Conservation (phyloP, 2,113 vertebrate genomes). For the Calyptommatus sinebrachiatus region DNA sequence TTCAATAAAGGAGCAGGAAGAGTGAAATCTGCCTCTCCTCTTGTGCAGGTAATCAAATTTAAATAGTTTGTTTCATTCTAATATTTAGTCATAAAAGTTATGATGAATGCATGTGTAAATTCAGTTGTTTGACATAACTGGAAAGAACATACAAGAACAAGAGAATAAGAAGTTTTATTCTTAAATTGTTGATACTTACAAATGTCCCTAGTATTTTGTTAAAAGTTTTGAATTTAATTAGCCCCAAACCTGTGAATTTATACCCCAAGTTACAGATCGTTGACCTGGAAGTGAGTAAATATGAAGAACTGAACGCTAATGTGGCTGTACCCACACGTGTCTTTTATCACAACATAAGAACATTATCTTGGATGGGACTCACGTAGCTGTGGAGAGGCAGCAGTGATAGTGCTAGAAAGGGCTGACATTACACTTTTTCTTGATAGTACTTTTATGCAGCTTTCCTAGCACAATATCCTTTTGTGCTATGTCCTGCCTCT, state of each 20-base stretch:
- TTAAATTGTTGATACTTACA: neutral
- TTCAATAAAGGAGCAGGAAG: slow-evolving; percentile 43
- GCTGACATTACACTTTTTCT: too few species aligned
- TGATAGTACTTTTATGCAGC: too few species aligned
- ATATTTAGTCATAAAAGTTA: neutral
- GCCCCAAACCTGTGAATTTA: neutral
- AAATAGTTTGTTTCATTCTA: neutral
- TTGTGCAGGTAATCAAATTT: slow-evolving; percentile 66
- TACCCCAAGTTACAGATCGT: neutral
- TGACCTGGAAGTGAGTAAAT: too few species aligned
- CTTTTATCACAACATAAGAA: too few species aligned
- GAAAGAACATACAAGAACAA: neutral
- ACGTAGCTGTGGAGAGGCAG: too few species aligned
- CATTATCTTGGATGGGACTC: too few species aligned
- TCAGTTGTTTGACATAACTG: neutral
- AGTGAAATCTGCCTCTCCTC: slow-evolving; percentile 64
- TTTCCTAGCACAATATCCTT: too few species aligned
- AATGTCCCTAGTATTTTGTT: neutral
- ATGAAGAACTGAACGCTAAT: too few species aligned
- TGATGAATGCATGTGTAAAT: neutral
- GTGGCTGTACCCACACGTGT: too few species aligned
- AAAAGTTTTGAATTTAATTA: neutral
- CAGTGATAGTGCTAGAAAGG: too few species aligned
- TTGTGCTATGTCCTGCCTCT: too few species aligned
- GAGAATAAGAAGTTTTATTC: neutral